Evolutionary conservation across 2,888 invertebrate species (phyloP), one percentile per base, ranked within the genome.

Genomic region (Chrysolina haemoptera): DNA sequence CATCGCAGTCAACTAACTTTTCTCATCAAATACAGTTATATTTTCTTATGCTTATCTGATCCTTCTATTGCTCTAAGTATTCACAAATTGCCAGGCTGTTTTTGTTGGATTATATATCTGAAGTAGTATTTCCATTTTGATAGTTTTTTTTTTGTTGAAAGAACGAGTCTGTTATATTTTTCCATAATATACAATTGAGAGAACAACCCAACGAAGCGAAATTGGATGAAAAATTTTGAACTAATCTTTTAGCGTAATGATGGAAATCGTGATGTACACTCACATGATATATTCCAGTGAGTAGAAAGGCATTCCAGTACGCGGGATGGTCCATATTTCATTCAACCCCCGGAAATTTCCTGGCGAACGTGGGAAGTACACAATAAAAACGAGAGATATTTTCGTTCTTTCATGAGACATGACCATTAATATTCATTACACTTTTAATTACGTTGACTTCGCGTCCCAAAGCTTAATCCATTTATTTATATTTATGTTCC

Each of bases 401-500:
- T 82, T 78, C 75, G 80, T 81, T 81, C 81, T 80, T 82, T 81
- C 80, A 79, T 77, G 80, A 79, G 80, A 81, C 80, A 80, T 71
- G 76, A 72, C 78, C 84, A 84, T 85, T 84, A 84, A 84, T 85
- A 84, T 85, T 84, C 85, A 85, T 85, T 85, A 83, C 81, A 81
- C 82, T 85, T 84, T 84, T 85, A 85, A 85, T 85, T 85, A 85
- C 82, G 82, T 82, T 80, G 82, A 83, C 83, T 83, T 83, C 83
- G 81, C 82, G 83, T 82, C 81, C 82, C 82, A 82, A 66, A 70
- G 82, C 82, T 85, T 84, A 84, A 84, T 85, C 84, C 84, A 84
- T 85, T 84, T 85, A 85, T 85, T 85, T 85, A 85, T 84, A 85
- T 85, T 85, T 85, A 85, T 85, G 85, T 84, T 81, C 77, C 82